Evolutionary conservation across 2,888 invertebrate species (phyloP).

Genomic region (Volucella zonaria): DNA sequence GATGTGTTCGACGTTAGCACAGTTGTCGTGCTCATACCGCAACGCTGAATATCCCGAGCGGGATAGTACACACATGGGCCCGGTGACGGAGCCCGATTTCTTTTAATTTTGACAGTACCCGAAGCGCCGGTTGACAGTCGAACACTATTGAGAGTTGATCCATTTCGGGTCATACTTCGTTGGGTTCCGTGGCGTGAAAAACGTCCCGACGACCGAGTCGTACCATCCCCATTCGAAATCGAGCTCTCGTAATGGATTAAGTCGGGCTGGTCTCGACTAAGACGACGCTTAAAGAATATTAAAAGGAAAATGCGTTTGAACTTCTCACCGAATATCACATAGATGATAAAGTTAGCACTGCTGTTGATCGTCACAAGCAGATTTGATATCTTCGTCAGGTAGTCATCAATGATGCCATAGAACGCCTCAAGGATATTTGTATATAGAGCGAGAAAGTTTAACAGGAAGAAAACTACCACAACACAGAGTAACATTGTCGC

Average conservation of each 20-base stretch:
- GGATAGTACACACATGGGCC: conserved; percentile 83
- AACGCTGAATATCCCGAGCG: conserved; percentile 80
- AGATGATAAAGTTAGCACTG: conserved; percentile 98
- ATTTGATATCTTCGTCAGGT: conserved; percentile 92
- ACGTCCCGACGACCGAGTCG: conserved; percentile 85
- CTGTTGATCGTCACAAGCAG: conserved; percentile 97
- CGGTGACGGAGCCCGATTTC: conserved; percentile 82
- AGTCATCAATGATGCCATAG: conserved; percentile 86
- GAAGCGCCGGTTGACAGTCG: conserved; percentile 79
- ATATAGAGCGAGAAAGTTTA: conserved; percentile 93
- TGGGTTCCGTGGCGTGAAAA: conserved; percentile 84
- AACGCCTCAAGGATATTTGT: conserved; percentile 94
- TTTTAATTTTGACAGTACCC: conserved; percentile 80
- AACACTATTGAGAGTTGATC: conserved; percentile 79
- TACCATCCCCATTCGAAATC: conserved; percentile 90
- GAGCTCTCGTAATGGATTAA: conserved; percentile 92
- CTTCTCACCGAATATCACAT: conserved; percentile 98
- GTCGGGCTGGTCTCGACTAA: conserved; percentile 88
- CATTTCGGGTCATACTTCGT: conserved; percentile 80
- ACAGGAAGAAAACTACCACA: conserved; percentile 96
- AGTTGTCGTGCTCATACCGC: conserved; percentile 76
- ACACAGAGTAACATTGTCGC: conserved; percentile 98
- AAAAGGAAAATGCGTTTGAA: conserved; percentile 93
- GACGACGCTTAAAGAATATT: conserved; percentile 88
- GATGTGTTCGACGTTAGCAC: conserved; percentile 78